Conservation (phyloP, 2,113 vertebrate genomes). For the Willisornis vidua region DNA sequence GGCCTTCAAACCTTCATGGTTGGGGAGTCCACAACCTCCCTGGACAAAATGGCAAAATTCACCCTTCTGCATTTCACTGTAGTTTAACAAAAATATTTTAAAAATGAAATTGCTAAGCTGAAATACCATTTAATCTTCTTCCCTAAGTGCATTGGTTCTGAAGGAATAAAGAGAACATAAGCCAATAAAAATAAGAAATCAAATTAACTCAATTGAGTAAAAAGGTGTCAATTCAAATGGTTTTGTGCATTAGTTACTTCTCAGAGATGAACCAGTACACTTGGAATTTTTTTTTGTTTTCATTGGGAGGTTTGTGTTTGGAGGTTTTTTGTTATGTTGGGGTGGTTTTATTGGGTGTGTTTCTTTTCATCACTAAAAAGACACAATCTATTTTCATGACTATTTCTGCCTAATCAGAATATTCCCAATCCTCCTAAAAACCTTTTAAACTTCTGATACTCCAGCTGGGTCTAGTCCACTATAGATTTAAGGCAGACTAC, state of each 20-base stretch:
- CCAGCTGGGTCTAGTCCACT: not conserved
- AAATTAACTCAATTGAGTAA: not conserved
- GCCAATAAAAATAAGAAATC: not conserved
- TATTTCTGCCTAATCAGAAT: not conserved
- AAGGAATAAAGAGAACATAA: not conserved
- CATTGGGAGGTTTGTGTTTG: not conserved
- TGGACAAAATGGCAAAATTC: not conserved
- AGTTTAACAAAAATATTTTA: not conserved
- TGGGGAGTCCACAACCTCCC: not conserved
- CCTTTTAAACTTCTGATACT: not conserved
- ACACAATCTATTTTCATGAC: not conserved
- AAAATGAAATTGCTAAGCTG: not conserved
- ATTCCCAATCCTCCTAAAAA: not conserved
- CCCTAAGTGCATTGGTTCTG: not conserved
- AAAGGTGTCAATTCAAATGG: not conserved
- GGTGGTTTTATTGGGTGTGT: not conserved
- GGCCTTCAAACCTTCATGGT: not conserved
- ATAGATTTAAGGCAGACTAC: not conserved
- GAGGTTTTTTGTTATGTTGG: not conserved
- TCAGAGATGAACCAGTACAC: not conserved
- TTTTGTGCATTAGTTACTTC: not conserved
- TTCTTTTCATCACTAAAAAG: not conserved
- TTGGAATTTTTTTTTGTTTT: not conserved
- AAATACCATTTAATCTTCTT: not conserved
- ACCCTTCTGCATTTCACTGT: not conserved